phyloP scores from a whole-genome alignment of 2,797 vertebrate species.

The Chrysocyon brachyurus region DNA sequence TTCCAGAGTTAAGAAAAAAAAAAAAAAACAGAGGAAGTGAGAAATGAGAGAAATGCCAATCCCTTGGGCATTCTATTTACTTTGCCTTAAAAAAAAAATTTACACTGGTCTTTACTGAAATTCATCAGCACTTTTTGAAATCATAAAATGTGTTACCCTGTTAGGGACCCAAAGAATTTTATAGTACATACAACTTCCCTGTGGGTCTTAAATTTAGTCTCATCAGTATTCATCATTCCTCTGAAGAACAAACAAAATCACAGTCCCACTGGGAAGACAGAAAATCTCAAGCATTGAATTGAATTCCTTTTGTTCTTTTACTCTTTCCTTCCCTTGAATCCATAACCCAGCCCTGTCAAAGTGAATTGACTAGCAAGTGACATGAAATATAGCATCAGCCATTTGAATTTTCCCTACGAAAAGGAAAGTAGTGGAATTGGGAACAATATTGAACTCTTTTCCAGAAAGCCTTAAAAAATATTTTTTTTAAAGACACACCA shows the following conservation, averaged over 20 bases:
- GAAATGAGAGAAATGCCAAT: slow-evolving; percentile 72
- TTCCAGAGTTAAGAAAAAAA: slow-evolving; percentile 76
- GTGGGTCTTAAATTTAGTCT: slow-evolving; percentile 80
- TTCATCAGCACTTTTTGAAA: slow-evolving; percentile 81
- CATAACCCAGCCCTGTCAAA: slow-evolving; percentile 74
- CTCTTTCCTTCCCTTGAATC: slow-evolving; percentile 75
- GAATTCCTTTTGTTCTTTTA: slow-evolving; percentile 79
- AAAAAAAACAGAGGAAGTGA: slow-evolving; percentile 70
- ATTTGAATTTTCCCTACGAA: slow-evolving; percentile 6
- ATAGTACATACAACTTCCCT: slow-evolving; percentile 72
- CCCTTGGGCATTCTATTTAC: slow-evolving; percentile 79
- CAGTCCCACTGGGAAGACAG: slow-evolving; percentile 77
- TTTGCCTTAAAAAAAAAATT: slow-evolving; percentile 63
- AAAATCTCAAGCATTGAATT: slow-evolving; percentile 62
- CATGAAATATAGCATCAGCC: not conserved
- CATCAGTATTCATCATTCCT: slow-evolving; percentile 80
- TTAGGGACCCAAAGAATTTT: slow-evolving; percentile 77
- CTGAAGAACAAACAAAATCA: slow-evolving; percentile 81
- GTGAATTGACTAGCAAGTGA: slow-evolving; percentile 53
- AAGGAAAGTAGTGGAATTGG: slow-evolving; percentile 23
- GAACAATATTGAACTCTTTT: slow-evolving; percentile 41
- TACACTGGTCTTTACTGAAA: slow-evolving; percentile 71
- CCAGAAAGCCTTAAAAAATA: not conserved
- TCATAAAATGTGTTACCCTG: slow-evolving; percentile 71
- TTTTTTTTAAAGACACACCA: slow-evolving; percentile 24